Base-by-base conservation (phyloP, 2,888 invertebrate genomes). In the Apotomis betuletana region DNA sequence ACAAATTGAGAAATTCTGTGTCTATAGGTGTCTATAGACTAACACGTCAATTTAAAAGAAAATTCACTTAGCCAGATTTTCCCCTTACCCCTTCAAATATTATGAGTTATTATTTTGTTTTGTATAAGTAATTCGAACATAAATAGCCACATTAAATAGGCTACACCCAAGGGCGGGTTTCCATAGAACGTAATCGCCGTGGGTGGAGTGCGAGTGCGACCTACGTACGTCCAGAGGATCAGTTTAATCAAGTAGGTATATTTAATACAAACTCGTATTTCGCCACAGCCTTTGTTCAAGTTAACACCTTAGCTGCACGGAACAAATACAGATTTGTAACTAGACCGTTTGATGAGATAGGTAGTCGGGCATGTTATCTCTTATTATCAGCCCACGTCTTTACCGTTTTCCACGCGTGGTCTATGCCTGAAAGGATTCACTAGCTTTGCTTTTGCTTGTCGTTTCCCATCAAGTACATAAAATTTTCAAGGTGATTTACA, bases 201-300 rank as follows among this genome's bases (percentile, higher is more conserved):
- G 52, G 69, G 58, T 64, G 58, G 46, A 63, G 13, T 55, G 57
- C 69, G 55, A 12, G 9, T 51, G 27, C 63, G n/a, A 55, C 63
- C 69, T 69, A 69, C 69, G 55, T 6, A 41, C 55, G 15, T 38
- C 38, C 10, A 10, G 6, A 36, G n/a, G 51, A 4, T 69, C 51
- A 52, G 27, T 57, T 58, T 52, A 59, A 70, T 44, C 41, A 41
- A 51, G 49, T 27, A 46, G 27, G 27, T 27, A 36, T 46, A 65
- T 57, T 15, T n/a, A 57, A 27, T 4, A 8, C 15, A 55, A 65
- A 8, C 46, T n/a, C 55, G 55, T 57, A 65, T 55, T 6, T 54
- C 15, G 65, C 5, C 5, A 9, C 36, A 0, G 6, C 55, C 2
- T 15, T 57, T 10, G n/a, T 65, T 46, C 27, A 6, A 46, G 12